A percentile compares a stretch with the other conserved stretches of the same genome.
phyloP scores from a whole-genome alignment of 2,888 invertebrate species.

The Hypolimnas misippus region DNA sequence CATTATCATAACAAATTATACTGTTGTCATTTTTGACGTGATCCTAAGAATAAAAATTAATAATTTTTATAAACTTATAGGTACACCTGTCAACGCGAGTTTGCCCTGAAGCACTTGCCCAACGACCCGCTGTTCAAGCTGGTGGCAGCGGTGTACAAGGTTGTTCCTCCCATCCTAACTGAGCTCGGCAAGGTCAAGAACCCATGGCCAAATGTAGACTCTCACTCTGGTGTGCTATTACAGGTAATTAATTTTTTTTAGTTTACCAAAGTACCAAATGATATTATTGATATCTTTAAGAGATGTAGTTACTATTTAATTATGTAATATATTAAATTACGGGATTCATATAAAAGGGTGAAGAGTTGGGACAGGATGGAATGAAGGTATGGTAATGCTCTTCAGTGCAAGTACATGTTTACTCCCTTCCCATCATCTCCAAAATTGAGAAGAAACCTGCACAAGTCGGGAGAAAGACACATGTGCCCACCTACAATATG shows the following conservation, averaged over 20 bases:
- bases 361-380: too few relatives aligned
- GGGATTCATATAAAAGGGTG: too few relatives aligned
- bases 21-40: not conserved
- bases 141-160: conserved; percentile 95
- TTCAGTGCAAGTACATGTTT: too few relatives aligned
- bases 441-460: too few relatives aligned
- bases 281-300: too few relatives aligned
- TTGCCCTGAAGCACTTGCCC: conserved; percentile 96
- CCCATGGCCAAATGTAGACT: conserved; percentile 99
- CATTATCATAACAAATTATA: too few relatives aligned
- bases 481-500: too few relatives aligned
- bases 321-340: too few relatives aligned
- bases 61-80: conserved; percentile 55
- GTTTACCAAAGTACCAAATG: too few relatives aligned
- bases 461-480: too few relatives aligned
- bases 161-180: conserved; percentile 95
- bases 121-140: conserved; percentile 96
- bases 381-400: too few relatives aligned
- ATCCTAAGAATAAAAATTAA: not conserved
- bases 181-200: conserved; percentile 98
- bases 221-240: conserved; percentile 96
- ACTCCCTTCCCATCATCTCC: too few relatives aligned
- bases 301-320: not conserved
- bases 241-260: conserved; percentile 84
- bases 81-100: conserved; percentile 97